Evolutionary conservation across 2,113 vertebrate species (phyloP), one percentile per base, ranked within the genome.

Genomic region (Nesogale talazaci): DNA sequence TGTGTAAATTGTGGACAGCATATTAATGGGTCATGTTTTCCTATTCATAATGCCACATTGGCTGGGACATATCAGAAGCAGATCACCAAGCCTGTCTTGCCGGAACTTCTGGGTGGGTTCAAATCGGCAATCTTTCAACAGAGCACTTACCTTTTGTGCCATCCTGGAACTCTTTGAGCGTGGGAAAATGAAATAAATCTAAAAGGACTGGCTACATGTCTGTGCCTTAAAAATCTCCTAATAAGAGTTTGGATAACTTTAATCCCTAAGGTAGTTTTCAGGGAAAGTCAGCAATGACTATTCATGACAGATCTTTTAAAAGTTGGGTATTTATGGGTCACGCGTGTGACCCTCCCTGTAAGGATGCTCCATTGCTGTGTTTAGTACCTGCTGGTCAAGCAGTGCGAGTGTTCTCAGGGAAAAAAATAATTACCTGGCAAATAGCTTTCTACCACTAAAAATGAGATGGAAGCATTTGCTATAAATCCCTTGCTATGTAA

Each of bases 371-470:
- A 74, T 78, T 72, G 29, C 1, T 11, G 15, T 23, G 1, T 19
- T 3, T 27, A 63, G 22, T 16, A 29, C 61, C n/a, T 82, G 15
- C 1, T 56, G 27, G 56, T 42, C 56, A 52, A 38, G 23, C 78
- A 74, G 16, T 89, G 78, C 85, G 74, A 86, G 56, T 72, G 34
- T 20, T 74, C 76, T 86, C 34, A 83, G 0, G 61, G 61, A 46
- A 89, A 93, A 89, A 88, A 36, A 67, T n/a, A n/a, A n/a, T n/a
- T n/a, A n/a, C n/a, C n/a, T n/a, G n/a, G 22, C 61, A 78, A 91
- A 79, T 14, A 56, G 61, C 65, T 72, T 88, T 10, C 36, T 69
- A 82, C 19, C 3, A 31, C 40, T 67, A 61, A 82, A 88, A 88
- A 86, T 78, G 59, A 89, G 70, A 76, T 42, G 61, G 86, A 89